Conservation (phyloP, 2,888 invertebrate genomes). For the Cheilosia variabilis region DNA sequence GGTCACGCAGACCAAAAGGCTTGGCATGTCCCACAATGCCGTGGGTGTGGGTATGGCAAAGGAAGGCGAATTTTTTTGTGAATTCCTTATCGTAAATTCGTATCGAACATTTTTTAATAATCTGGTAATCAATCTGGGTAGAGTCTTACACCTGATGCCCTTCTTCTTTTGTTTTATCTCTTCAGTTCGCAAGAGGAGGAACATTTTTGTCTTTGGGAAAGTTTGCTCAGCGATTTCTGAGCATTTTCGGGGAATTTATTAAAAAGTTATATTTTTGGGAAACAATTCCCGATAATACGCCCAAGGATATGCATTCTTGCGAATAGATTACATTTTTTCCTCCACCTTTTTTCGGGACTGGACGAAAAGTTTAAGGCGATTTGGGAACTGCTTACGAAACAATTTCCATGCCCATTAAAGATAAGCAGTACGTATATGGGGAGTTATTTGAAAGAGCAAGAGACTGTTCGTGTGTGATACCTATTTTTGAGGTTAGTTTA, state of each 20-base stretch:
- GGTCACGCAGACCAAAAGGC: constrained; percentile 48
- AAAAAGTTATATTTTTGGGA: constrained; percentile 36
- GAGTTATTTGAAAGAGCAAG: background rate
- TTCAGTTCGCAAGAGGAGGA: constrained; percentile 17
- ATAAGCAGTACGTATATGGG: background rate
- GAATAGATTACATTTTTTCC: constrained; percentile 5
- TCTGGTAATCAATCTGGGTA: constrained; percentile 61
- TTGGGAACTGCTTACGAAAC: background rate
- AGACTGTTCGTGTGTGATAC: background rate
- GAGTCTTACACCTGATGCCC: constrained; percentile 49
- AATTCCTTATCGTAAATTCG: no score
- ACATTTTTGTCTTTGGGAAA: constrained; percentile 25
- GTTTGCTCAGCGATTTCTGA: constrained; percentile 40
- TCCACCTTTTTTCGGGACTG: background rate
- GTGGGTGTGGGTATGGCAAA: background rate
- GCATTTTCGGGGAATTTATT: constrained; percentile 51
- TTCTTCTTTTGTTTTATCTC: background rate
- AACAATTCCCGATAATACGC: constrained; percentile 28
- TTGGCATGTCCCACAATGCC: background rate
- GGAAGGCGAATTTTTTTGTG: background rate
- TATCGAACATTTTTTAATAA: no score
- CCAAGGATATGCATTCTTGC: constrained; percentile 1
- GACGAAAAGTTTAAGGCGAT: background rate
- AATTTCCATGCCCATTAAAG: background rate
- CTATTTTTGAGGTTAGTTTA: no score